These are phyloP conservation scores for Enteromius anoplus DNA, from an alignment of 2,797 vertebrate genomes.

Conservation along the genomic window DNA sequence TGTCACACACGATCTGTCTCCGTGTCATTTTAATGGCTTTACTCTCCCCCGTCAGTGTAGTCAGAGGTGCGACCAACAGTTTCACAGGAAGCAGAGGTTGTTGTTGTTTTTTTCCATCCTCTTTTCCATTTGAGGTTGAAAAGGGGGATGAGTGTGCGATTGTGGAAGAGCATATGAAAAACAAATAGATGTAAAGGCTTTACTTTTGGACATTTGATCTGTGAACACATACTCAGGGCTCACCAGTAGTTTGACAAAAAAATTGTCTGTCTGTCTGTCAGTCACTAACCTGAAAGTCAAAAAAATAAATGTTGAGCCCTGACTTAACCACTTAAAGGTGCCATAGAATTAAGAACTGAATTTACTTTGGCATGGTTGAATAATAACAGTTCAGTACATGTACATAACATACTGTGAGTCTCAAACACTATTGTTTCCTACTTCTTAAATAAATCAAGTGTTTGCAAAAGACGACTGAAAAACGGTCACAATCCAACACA, in stretches of 20 bases:
- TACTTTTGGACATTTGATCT: background rate
- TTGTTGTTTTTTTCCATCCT: slow-evolving; percentile 46
- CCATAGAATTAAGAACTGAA: no score
- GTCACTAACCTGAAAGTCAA: background rate
- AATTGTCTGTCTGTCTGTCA: no score
- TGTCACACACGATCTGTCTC: slow-evolving; percentile 83
- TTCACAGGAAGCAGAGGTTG: slow-evolving; percentile 63
- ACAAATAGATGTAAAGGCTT: slow-evolving; percentile 26
- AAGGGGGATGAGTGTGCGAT: slow-evolving; percentile 21
- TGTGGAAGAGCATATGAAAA: slow-evolving; percentile 50
- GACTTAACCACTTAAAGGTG: background rate
- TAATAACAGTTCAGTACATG: no score
- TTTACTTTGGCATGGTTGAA: no score
- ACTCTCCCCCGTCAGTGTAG: slow-evolving; percentile 63
- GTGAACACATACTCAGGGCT: background rate
- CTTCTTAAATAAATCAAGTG: no score
- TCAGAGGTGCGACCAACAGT: slow-evolving; percentile 68
- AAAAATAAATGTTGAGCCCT: background rate
- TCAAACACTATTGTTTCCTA: no score
- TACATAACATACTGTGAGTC: no score
- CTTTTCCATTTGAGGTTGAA: slow-evolving; percentile 50
- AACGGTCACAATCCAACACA: no score
- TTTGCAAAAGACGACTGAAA: no score
- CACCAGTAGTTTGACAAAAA: background rate
- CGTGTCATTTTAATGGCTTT: slow-evolving; percentile 78